Evolutionary conservation across 1,140 invertebrate species (phyloP).

Genomic region (Lasaia peninsularis): DNA sequence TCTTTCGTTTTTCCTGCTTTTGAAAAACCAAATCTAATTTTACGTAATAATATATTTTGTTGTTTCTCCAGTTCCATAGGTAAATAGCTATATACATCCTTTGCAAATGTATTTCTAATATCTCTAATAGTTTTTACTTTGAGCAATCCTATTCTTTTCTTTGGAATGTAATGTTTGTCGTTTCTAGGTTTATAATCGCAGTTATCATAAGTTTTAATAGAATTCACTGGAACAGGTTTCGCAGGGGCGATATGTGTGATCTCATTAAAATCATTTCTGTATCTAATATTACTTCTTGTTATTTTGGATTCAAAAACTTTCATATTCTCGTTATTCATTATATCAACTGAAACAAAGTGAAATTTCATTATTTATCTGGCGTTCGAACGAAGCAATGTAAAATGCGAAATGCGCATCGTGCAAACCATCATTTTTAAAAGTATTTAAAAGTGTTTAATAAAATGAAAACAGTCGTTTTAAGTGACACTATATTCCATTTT

Average conservation of each 20-base stretch:
- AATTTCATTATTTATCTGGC: not conserved
- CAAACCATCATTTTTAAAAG: too few species aligned
- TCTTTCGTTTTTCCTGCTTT: conserved; percentile 46
- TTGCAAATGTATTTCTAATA: conserved; percentile 50
- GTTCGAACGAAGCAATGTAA: too few species aligned
- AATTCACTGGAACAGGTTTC: conserved; percentile 30
- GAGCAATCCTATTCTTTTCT: conserved; percentile 43
- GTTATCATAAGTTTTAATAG: conserved; percentile 12
- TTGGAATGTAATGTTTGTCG: conserved; percentile 55
- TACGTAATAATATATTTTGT: conserved; percentile 49
- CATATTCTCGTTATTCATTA: conserved; percentile 37
- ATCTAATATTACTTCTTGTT: conserved; percentile 30
- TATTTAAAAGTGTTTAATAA: too few species aligned
- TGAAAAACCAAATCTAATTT: conserved; percentile 50
- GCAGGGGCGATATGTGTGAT: conserved; percentile 41
- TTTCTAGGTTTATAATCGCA: conserved; percentile 49
- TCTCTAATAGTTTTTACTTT: conserved; percentile 64
- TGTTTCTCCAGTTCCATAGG: conserved; percentile 50
- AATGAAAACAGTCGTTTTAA: too few species aligned
- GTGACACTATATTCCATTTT: too few species aligned
- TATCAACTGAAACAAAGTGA: conserved; percentile 25
- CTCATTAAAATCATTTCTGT: conserved; percentile 46
- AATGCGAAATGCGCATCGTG: too few species aligned
- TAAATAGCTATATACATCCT: conserved; percentile 46
- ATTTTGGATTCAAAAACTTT: conserved; percentile 55